phyloP scores from a whole-genome alignment of 2,113 vertebrate genomes.

The Bubo scandiacus region DNA sequence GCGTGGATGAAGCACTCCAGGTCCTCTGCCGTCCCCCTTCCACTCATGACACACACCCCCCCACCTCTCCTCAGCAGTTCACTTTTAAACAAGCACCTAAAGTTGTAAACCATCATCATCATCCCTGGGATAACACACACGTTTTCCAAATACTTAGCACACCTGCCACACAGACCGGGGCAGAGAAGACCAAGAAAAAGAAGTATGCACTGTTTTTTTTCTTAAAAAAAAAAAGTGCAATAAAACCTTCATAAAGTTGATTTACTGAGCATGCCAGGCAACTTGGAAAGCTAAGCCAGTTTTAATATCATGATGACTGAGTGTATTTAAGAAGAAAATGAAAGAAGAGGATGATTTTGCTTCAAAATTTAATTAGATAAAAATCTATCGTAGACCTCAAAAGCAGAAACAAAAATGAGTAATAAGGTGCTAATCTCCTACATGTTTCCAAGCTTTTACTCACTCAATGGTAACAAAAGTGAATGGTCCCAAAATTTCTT shows the following conservation, averaged over 20 bases:
- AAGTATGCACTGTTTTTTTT: background rate
- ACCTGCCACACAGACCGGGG: background rate
- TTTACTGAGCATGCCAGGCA: background rate
- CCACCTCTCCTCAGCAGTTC: background rate
- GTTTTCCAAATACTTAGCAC: background rate
- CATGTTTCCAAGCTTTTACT: background rate
- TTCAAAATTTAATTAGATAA: background rate
- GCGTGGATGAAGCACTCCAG: background rate
- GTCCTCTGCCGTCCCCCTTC: background rate
- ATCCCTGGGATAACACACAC: background rate
- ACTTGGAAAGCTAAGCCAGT: background rate
- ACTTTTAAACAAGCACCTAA: no score
- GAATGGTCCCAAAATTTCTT: background rate
- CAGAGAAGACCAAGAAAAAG: background rate
- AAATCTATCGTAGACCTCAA: background rate
- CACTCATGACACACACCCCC: accelerated
- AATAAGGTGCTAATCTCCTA: background rate
- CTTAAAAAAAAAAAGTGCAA: background rate
- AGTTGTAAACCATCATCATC: background rate
- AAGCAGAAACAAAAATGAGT: background rate
- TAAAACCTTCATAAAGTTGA: background rate
- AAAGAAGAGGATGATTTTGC: background rate
- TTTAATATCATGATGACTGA: background rate
- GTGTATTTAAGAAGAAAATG: background rate
- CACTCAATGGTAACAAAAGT: background rate